A percentile compares a stretch with the other conserved stretches of the same genome.
phyloP scores from a whole-genome alignment of 30 jellyfish, hydroid and myxozoan genomes.

The Aurelia aurita region DNA sequence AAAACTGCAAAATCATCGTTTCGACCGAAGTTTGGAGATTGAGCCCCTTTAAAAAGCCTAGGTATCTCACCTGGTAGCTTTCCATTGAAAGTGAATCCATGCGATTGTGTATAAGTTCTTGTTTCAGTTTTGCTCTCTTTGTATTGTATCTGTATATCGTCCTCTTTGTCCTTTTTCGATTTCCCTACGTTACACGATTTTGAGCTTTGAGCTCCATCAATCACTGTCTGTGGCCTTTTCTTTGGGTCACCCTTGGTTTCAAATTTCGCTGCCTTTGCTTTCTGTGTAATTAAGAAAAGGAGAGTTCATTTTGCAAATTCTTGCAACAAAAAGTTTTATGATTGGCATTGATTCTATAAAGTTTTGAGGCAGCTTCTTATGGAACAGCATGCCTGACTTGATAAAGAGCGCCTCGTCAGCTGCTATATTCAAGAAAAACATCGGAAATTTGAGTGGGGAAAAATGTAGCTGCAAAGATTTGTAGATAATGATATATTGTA shows the following conservation, averaged over 20 bases:
- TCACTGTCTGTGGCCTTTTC: neutral
- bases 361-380: too few species aligned
- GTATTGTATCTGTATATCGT: neutral
- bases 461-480: too few species aligned
- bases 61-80: neutral
- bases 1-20: too few species aligned
- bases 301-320: neutral
- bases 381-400: too few species aligned
- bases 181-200: conserved; percentile 20
- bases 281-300: neutral
- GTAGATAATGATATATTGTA: too few species aligned
- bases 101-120: conserved; percentile 13
- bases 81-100: conserved; percentile 44
- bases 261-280: conserved; percentile 11
- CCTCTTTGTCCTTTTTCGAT: conserved; percentile 7
- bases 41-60: too few species aligned
- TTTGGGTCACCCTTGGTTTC: conserved; percentile 6
- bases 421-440: too few species aligned
- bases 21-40: too few species aligned
- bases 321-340: too few species aligned
- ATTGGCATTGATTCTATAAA: too few species aligned
- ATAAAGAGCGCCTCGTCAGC: too few species aligned
- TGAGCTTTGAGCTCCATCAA: conserved; percentile 14
- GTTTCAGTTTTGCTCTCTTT: conserved; percentile 17
- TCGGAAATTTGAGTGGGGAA: too few species aligned